Conservation (phyloP, 2,888 invertebrate genomes). For the Cancer borealis region DNA sequence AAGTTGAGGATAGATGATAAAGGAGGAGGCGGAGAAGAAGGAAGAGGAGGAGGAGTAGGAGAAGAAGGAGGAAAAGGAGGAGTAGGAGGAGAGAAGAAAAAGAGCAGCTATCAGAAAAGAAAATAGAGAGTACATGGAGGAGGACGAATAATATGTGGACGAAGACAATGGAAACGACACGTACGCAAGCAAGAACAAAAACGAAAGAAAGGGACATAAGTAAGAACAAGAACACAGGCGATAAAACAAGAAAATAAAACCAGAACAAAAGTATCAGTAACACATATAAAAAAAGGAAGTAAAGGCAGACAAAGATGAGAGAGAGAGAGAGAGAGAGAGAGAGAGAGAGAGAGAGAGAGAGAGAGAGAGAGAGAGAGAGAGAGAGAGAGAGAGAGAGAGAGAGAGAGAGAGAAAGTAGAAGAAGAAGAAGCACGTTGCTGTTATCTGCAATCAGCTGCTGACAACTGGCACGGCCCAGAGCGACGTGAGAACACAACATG, state of each 20-base stretch:
- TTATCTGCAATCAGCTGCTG: constrained; percentile 24
- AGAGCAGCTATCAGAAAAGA: too few relatives aligned
- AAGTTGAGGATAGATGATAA: neutral
- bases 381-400: neutral
- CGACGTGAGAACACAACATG: neutral
- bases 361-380: neutral
- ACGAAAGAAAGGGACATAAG: neutral
- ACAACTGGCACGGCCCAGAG: neutral
- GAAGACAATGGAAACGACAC: too few relatives aligned
- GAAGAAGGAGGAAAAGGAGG: neutral
- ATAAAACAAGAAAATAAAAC: neutral
- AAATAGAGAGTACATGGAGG: too few relatives aligned
- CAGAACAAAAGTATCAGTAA: neutral
- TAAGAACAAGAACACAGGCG: neutral
- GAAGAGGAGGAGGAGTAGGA: neutral
- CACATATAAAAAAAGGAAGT: neutral
- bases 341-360: neutral
- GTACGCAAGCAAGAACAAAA: too few relatives aligned
- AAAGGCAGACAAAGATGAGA: neutral
- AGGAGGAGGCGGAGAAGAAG: neutral
- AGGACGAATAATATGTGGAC: too few relatives aligned
- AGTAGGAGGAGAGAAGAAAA: neutral
- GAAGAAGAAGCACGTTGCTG: neutral
- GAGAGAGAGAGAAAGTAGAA: neutral
- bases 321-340: neutral